Base-by-base conservation (phyloP, 2,113 vertebrate genomes). In the Aplodontia rufa region DNA sequence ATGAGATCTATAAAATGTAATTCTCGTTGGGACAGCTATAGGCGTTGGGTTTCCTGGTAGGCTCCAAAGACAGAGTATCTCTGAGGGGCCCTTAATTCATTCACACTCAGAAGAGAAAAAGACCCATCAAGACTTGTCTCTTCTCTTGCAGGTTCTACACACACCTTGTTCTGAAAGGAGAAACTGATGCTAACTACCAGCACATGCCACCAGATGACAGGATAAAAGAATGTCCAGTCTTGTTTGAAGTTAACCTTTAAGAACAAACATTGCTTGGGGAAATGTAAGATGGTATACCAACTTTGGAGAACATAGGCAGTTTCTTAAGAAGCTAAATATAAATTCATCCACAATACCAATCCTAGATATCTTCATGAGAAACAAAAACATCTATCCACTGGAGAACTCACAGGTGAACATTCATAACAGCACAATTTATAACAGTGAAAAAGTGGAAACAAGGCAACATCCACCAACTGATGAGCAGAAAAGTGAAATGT, bases 301-400 rank as follows among this genome's bases (percentile, higher is more conserved):
- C n/a, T 94, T 78, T 40, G 55, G 53, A 74, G 60, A 85, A 90
- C 12, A 87, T 68, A 1, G n/a, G 11, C 14, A 83, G 14, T 80
- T 69, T 93, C 60, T 79, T 83, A 26, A 89, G 74, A 62, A 79
- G 12, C 37, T 86, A 93, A 96, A 76, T 26, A 66, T 35, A 85
- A 75, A 85, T 32, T 53, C 55, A 66, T 24, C 55, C 64, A 93
- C 45, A 47, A 66, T 42, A 58, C 81, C 24, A 71, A 14, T 83
- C 45, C 2, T 49, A 81, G 37, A 37, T 75, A 92, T 24, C 49
- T 87, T 76, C 26, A 80, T 40, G 10, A 92, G 12, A 87, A 90
- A 87, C 42, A 6, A 42, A 93, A 90, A 16, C 40, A 85, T 78
- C 49, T 14, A 82, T 68, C 32, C 58, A 71, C 37, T 78, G 60